Evolutionary conservation across 2,797 vertebrate species (phyloP).

Genomic region (Rachycentron canadum): DNA sequence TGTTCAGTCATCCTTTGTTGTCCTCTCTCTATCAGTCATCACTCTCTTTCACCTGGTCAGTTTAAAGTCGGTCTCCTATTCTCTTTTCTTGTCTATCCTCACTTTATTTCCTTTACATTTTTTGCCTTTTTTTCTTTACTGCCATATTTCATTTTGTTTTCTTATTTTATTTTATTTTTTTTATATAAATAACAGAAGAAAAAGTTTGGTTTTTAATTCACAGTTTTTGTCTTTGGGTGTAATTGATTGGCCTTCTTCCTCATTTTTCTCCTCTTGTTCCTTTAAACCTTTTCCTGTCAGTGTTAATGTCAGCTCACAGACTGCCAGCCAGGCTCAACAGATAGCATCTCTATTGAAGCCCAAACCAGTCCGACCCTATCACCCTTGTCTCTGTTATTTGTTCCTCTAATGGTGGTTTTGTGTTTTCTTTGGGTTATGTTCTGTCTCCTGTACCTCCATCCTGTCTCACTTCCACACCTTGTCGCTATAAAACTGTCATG

Average conservation of each 20-base stretch:
- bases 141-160: neutral
- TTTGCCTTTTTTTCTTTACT: neutral
- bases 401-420: slow-evolving; percentile 54
- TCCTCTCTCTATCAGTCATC: slow-evolving; percentile 20
- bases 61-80: neutral
- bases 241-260: slow-evolving; percentile 2
- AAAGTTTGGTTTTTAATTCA: neutral
- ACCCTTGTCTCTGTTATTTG: slow-evolving; percentile 53
- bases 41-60: neutral
- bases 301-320: slow-evolving; percentile 37
- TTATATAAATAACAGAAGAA: neutral
- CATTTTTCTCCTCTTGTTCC: slow-evolving; percentile 1
- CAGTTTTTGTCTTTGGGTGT: neutral
- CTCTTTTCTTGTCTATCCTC: neutral
- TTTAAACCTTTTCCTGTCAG: slow-evolving; percentile 23
- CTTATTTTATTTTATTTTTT: neutral
- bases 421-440: slow-evolving; percentile 72
- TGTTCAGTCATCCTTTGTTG: slow-evolving; percentile 12
- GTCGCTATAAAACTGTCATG: slow-evolving; percentile 81
- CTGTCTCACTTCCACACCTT: slow-evolving; percentile 68
- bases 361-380: slow-evolving; percentile 40
- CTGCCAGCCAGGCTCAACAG: slow-evolving; percentile 27
- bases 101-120: neutral
- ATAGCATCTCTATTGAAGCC: slow-evolving; percentile 75
- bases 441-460: slow-evolving; percentile 69